A percentile compares a stretch with the other conserved stretches of the same genome.
These are phyloP conservation scores for Tachina lurida DNA, from an alignment of 2,888 invertebrate genomes.

Conservation along the genomic window DNA sequence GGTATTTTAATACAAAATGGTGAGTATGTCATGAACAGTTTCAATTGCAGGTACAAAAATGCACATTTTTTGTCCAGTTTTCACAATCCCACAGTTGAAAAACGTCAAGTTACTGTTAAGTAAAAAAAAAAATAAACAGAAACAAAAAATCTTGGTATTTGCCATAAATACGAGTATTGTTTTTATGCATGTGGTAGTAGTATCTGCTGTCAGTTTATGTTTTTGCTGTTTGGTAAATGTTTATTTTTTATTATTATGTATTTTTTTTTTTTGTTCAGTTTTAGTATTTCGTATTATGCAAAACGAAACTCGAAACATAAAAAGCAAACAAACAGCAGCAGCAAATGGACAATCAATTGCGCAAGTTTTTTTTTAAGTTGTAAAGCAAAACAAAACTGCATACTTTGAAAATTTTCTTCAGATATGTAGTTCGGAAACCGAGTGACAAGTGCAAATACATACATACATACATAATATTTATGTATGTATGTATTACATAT, in stretches of 20 bases:
- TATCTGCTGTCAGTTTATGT: constrained; percentile 59
- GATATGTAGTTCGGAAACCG: constrained; percentile 17
- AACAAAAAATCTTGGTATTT: constrained; percentile 36
- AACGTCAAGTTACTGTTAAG: constrained; percentile 59
- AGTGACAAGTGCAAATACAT: constrained; percentile 54
- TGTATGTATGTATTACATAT: not conserved
- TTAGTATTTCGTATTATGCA: constrained; percentile 51
- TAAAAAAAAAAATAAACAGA: constrained; percentile 23
- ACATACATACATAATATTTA: no score
- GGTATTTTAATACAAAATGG: constrained; percentile 44
- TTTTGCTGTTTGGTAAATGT: constrained; percentile 38
- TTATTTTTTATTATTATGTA: constrained; percentile 10
- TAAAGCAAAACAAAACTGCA: constrained; percentile 2
- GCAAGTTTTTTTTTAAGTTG: constrained; percentile 48
- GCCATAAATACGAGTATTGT: constrained; percentile 26
- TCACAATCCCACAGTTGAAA: constrained; percentile 50
- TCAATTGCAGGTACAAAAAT: constrained; percentile 49
- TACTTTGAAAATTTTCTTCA: constrained; percentile 32
- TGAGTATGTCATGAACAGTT: constrained; percentile 64
- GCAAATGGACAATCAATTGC: constrained; percentile 55
- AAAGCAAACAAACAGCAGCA: constrained; percentile 18
- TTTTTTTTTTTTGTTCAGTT: not conserved
- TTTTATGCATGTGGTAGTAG: constrained; percentile 12
- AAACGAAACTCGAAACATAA: constrained; percentile 66
- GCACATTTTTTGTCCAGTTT: constrained; percentile 3